Conservation (phyloP, 2,113 vertebrate genomes). For the Steatornis caripensis region DNA sequence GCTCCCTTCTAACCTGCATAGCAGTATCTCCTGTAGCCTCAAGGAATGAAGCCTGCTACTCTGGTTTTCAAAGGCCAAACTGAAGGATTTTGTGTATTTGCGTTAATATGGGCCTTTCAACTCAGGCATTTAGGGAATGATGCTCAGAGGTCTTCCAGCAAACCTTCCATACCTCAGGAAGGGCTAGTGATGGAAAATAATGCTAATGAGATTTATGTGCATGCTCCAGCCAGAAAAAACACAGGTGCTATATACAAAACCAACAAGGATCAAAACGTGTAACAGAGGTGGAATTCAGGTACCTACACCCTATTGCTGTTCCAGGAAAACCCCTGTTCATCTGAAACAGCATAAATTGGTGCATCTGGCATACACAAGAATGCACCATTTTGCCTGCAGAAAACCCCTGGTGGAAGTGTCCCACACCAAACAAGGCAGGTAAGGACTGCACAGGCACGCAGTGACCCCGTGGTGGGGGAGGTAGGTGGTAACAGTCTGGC, state of each 20-base stretch:
- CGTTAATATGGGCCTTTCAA: not conserved
- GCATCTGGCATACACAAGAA: accelerated
- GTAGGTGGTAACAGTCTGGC: too few relatives aligned
- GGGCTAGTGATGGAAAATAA: not conserved
- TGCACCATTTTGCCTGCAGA: not conserved
- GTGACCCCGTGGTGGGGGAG: accelerated
- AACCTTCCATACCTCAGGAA: not conserved
- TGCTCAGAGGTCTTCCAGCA: not conserved
- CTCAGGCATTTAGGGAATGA: not conserved
- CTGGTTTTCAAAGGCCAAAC: not conserved
- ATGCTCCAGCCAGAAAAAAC: not conserved
- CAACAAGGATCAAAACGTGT: not conserved
- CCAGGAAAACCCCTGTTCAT: not conserved
- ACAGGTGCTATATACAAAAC: not conserved
- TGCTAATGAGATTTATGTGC: not conserved
- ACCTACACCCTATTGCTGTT: accelerated
- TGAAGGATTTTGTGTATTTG: not conserved
- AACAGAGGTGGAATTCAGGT: not conserved
- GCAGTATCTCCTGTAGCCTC: not conserved
- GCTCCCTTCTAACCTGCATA: not conserved
- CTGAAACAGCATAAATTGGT: not conserved
- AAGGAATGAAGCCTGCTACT: not conserved
- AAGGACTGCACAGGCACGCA: accelerated
- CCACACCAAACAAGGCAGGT: accelerated
- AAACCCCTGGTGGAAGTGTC: not conserved